Base-by-base conservation (phyloP, 2,797 vertebrate species). In the Pipistrellus pipistrellus region DNA sequence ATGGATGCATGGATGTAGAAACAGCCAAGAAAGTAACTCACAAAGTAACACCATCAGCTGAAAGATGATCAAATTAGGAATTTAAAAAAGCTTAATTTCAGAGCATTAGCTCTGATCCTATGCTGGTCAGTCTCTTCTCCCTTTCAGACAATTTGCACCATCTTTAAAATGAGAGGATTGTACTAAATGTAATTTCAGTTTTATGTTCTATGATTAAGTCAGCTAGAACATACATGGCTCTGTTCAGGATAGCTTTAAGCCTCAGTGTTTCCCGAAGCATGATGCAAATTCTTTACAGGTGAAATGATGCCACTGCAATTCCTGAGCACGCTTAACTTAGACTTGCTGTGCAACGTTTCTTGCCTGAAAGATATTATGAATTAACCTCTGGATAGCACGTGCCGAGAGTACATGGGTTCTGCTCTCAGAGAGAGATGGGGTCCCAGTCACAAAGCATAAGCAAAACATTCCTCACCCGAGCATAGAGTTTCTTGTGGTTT, bases 61-160 rank as follows among this genome's bases (percentile, higher is more conserved):
- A 72, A 72, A 81, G 15, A 35, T 8, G 27, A 27, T 57, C 46
- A 66, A 71, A 59, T 71, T 4, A 48, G 57, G 32, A 86, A 71
- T 30, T 38, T 4, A 51, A 32, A 48, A 35, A 81, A 35, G 13
- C 12, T 35, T 48, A 59, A 66, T 71, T 53, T 82, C 23, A 51
- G 21, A 80, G 64, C 17, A 44, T 64, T 8, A 25, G 20, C 6
- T 68, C 68, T 44, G 57, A 38, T 32, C 18, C 38, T 69, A 48
- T 15, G 2, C 73, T 51, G 21, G 12, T 46, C 0, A 0, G 4
- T 48, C 62, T 17, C 2, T 64, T 80, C 5, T 13, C 4, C 6
- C 69, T 62, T 78, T 23, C 72, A 55, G n/a, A 38, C 4, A 1
- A 11, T 18, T 14, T 66, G 66, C 15, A 27, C 78, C 9, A 13